Conservation (phyloP, 2,797 vertebrate genomes). For the Momotus momota region DNA sequence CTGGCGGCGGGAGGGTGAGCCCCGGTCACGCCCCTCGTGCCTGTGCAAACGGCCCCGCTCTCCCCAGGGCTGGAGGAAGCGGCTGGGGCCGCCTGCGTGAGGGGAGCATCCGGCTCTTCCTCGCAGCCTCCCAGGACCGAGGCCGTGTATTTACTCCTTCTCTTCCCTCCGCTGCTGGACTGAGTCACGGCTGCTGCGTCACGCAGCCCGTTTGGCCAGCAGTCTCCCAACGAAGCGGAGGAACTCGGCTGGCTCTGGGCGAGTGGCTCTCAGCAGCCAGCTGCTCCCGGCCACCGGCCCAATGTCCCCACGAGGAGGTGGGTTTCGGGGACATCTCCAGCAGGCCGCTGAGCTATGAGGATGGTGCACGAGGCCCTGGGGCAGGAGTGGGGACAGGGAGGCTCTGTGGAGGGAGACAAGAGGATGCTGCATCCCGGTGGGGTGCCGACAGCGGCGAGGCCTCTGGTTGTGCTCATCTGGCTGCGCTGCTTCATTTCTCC, state of each 20-base stretch:
- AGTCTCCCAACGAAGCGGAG: background rate
- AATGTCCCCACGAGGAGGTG: accelerated
- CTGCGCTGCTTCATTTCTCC: background rate
- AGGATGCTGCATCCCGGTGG: background rate
- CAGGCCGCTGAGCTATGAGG: background rate
- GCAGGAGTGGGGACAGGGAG: background rate
- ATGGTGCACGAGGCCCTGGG: background rate
- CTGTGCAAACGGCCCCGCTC: background rate
- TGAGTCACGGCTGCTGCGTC: background rate
- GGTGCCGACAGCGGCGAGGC: accelerated
- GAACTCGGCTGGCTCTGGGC: background rate
- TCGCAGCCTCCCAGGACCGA: accelerated
- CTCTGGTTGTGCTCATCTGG: background rate
- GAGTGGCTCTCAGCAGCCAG: background rate
- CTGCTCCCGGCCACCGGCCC: background rate
- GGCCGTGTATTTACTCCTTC: background rate
- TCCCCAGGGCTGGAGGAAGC: background rate
- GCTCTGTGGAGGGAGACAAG: accelerated
- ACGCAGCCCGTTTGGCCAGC: accelerated
- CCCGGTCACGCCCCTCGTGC: background rate
- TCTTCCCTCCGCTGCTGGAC: background rate
- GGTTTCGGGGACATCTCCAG: background rate
- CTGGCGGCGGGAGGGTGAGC: background rate
- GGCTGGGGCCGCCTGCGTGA: background rate
- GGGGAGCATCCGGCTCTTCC: background rate